These are phyloP conservation scores for Thecocarcelia acutangulata DNA, from an alignment of 2,888 invertebrate genomes.

Conservation along the genomic window DNA sequence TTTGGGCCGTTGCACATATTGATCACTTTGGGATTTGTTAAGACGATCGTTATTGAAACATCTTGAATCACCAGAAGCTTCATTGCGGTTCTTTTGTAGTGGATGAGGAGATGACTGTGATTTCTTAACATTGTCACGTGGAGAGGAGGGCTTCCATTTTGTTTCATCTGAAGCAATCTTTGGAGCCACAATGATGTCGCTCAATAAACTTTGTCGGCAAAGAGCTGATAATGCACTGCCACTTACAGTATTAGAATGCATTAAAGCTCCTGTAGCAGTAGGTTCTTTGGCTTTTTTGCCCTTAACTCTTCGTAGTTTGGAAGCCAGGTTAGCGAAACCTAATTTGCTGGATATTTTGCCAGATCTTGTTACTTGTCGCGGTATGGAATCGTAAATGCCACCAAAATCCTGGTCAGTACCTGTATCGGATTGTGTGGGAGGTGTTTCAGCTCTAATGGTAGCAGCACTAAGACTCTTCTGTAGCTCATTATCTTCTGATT, in stretches of 20 bases:
- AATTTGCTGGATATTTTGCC: slow-evolving; percentile 80
- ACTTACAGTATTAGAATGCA: slow-evolving; percentile 70
- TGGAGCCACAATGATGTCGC: slow-evolving; percentile 82
- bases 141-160: neutral
- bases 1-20: slow-evolving; percentile 77
- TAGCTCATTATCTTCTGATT: slow-evolving; percentile 79
- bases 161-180: slow-evolving; percentile 65
- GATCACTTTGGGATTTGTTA: slow-evolving; percentile 80
- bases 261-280: slow-evolving; percentile 7
- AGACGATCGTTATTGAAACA: slow-evolving; percentile 72
- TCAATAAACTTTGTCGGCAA: slow-evolving; percentile 89
- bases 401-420: slow-evolving; percentile 78
- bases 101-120: slow-evolving; percentile 80
- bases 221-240: slow-evolving; percentile 86
- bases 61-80: slow-evolving; percentile 53
- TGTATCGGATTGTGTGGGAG: slow-evolving; percentile 69
- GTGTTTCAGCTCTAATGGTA: slow-evolving; percentile 83
- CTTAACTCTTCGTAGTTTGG: slow-evolving; percentile 84
- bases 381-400: slow-evolving; percentile 83
- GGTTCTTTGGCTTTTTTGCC: slow-evolving; percentile 77
- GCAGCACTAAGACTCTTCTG: slow-evolving; percentile 89
- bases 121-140: slow-evolving; percentile 74
- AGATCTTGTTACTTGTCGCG: slow-evolving; percentile 80
- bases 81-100: slow-evolving; percentile 39
- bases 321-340: slow-evolving; percentile 84